Base-by-base conservation (phyloP, 1,140 invertebrate species). In the Camponotus pennsylvanicus region DNA sequence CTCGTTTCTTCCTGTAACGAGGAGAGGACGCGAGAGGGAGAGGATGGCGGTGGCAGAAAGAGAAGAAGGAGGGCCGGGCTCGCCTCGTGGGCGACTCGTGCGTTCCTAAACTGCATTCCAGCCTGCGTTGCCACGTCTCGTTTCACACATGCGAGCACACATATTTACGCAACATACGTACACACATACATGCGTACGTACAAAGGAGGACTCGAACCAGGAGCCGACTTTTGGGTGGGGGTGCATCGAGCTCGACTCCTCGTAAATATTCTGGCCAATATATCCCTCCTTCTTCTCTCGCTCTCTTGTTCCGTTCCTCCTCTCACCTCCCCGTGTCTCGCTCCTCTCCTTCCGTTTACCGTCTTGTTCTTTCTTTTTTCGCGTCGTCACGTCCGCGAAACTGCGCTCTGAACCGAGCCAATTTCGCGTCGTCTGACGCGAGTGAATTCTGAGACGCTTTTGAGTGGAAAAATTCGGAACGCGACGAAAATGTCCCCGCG, bases 91-190 rank as follows among this genome's bases (percentile, higher is more conserved):
- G 82, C 86, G 87, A 91, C 77, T 86, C 87, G 82, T 55, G 80
- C 88, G 88, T 90, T 92, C 92, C 92, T 92, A 89, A 93, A 92
- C 91, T 91, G 89, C 92, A 93, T 93, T 93, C 91, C 87, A 89
- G 80, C 84, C 73, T 86, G 86, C 91, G 92, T 92, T 92, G 91
- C 92, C 92, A 93, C 88, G 91, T 93, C 91, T 92, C 89, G 73
- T 87, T 83, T 84, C 88, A 83, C 76, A 89, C 64, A 79, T 45
- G n/a, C 76, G 21, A 3, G 32, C 76, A 45, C 49, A 57, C 34
- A 57, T 7, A 9, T 40, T 21, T 42, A 78, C 18, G 40, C 75
- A 13, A 45, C 21, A 21, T 4, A 27, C 13, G 11, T 21, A 11
- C 2, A 5, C 3, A n/a, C 6, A 13, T 45, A 55, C 67, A 15